These are phyloP conservation scores for Acleris cristana DNA, from an alignment of 2,888 invertebrate genomes.

Conservation along the genomic window DNA sequence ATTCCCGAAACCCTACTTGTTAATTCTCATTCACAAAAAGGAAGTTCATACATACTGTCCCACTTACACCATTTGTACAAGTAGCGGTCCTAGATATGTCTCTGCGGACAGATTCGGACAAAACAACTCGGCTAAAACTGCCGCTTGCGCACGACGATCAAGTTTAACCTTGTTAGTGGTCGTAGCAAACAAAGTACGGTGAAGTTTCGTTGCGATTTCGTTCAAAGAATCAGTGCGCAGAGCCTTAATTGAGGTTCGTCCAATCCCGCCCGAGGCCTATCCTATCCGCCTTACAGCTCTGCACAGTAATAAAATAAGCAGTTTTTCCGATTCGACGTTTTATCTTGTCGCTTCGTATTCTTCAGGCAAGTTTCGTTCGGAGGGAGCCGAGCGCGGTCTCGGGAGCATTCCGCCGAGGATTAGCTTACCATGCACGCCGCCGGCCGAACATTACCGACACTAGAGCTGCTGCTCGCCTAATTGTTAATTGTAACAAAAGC, in stretches of 20 bases:
- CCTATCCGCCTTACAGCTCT: constrained; percentile 67
- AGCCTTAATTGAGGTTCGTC: constrained; percentile 37
- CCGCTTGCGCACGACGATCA: not conserved
- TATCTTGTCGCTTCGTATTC: constrained; percentile 77
- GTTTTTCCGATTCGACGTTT: constrained; percentile 78
- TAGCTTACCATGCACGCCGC: constrained; percentile 46
- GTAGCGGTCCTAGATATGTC: constrained; percentile 18
- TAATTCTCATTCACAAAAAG: constrained; percentile 26
- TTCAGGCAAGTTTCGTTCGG: constrained; percentile 62
- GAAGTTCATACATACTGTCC: constrained; percentile 25
- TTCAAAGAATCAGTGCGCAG: constrained; percentile 30
- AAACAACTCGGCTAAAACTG: constrained; percentile 19
- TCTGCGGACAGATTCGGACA: constrained; percentile 19
- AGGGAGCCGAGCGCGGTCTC: constrained; percentile 65
- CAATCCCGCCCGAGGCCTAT: constrained; percentile 59
- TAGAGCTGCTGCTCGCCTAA: constrained; percentile 10
- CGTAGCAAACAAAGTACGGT: constrained; percentile 17
- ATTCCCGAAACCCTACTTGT: constrained; percentile 17
- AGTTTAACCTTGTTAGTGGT: not conserved
- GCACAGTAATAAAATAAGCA: constrained; percentile 78
- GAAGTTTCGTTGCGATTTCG: constrained; percentile 24
- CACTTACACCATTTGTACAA: constrained; percentile 19
- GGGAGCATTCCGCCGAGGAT: constrained; percentile 55
- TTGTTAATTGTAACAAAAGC: constrained; percentile 22
- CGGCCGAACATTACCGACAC: constrained; percentile 14